Evolutionary conservation across 2,888 invertebrate species (phyloP), one percentile per base, ranked within the genome.

Genomic region (Thereva nobilitata): DNA sequence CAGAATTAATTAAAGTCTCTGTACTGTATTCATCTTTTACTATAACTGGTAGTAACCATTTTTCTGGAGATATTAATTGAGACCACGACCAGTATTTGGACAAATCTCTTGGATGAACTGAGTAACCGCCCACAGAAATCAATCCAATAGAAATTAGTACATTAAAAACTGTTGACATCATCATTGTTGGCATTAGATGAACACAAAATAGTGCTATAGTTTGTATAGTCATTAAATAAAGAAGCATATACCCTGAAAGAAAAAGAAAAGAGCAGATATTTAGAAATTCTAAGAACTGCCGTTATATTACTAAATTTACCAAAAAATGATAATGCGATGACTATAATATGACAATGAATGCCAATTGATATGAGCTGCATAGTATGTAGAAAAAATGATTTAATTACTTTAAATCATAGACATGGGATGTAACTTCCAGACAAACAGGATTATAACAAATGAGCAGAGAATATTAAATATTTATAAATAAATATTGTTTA

Each of bases 1-100:
- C 83, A 42, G 84, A 83, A 64, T 83, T 81, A 45, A 84, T 80
- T 74, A 91, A 79, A 0, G 90, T 88, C 52, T 86, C 85, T 12
- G 84, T 83, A 40, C 86, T 86, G 63, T 89, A 84, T 75, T 92
- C 92, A 70, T 86, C 83, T 67, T 84, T 83, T 64, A 89, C 78
- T 55, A 92, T 77, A 70, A 87, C 86, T 0, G 90, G 87, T 71
- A 90, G 75, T 2, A 89, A 78, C 91, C 92, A 93, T 66, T 87
- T 83, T 1, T 88, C 85, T 0, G 92, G 92, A 3, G 91, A 90
- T 53, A 87, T 83, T 72, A 86, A 85, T 72, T 86, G 85, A 70
- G 90, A 76, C 88, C 90, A 91, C 64, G 81, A 82, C 68, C 86
- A 85, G 75, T 89, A 86, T 23, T 82, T 76, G 1, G 90, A 86